phyloP scores from a whole-genome alignment of 2,888 invertebrate species.

The Cryptus armator region DNA sequence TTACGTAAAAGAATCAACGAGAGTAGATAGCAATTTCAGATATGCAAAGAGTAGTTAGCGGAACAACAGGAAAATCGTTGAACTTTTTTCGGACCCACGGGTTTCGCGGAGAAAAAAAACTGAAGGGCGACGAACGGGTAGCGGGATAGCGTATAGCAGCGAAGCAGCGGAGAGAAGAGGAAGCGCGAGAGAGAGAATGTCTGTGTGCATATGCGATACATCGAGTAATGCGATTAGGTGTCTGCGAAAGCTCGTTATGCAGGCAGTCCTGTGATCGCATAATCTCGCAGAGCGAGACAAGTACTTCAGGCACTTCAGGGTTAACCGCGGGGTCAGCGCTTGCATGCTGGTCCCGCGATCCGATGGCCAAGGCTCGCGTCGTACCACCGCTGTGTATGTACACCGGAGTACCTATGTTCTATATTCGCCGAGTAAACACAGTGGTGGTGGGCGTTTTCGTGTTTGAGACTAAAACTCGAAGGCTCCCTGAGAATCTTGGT shows the following conservation, averaged over 20 bases:
- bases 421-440: neutral
- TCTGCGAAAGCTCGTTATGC: constrained; percentile 73
- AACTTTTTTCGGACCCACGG: neutral
- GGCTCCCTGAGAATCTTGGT: constrained; percentile 19
- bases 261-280: constrained; percentile 69
- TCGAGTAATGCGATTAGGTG: constrained; percentile 53
- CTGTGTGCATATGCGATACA: constrained; percentile 33
- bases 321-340: constrained; percentile 69
- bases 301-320: constrained; percentile 67
- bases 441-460: neutral
- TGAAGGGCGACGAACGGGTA: neutral
- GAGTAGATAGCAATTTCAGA: constrained; percentile 2
- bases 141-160: neutral
- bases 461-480: constrained; percentile 36
- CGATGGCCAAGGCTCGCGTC: constrained; percentile 33
- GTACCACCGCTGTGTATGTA: no score
- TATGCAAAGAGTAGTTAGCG: neutral
- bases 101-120: neutral
- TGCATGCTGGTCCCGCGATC: constrained; percentile 58
- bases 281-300: constrained; percentile 68
- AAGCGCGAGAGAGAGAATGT: neutral
- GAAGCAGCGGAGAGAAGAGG: neutral
- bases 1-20: neutral
- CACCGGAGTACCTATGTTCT: neutral
- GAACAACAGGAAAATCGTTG: neutral